These are phyloP conservation scores for Rhinichthys klamathensis DNA, from an alignment of 2,113 vertebrate species.

Conservation along the genomic window DNA sequence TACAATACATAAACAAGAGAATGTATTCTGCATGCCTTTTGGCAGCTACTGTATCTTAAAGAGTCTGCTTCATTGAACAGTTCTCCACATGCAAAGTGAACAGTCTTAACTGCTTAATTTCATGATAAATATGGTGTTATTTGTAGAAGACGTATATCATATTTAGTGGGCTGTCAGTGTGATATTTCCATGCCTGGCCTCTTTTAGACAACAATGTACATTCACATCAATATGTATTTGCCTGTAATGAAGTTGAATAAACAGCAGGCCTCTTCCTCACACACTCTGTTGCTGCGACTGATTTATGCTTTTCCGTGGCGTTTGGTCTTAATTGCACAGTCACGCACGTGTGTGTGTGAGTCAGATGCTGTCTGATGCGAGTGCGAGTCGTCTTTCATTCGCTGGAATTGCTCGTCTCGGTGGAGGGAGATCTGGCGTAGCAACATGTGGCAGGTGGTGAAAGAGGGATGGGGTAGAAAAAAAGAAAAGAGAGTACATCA, in stretches of 20 bases:
- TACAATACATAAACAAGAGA: not conserved
- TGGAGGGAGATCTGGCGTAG: slow-evolving; percentile 62
- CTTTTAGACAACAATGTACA: slow-evolving; percentile 54
- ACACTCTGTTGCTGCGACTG: slow-evolving; percentile 56
- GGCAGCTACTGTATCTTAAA: not conserved
- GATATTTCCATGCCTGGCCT: slow-evolving; percentile 49
- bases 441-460: slow-evolving; percentile 73
- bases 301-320: slow-evolving; percentile 62
- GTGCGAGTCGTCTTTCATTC: slow-evolving; percentile 48
- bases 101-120: not conserved
- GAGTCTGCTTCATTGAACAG: not conserved
- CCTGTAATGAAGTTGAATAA: slow-evolving; percentile 65
- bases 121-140: not conserved
- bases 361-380: slow-evolving; percentile 64
- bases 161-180: slow-evolving; percentile 48
- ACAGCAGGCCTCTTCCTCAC: slow-evolving; percentile 33
- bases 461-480: slow-evolving; percentile 44
- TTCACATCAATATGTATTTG: slow-evolving; percentile 67
- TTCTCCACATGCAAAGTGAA: not conserved
- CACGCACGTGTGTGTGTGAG: slow-evolving; percentile 64
- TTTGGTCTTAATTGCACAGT: slow-evolving; percentile 67
- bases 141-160: slow-evolving; percentile 33
- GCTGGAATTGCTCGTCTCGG: slow-evolving; percentile 38
- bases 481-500: slow-evolving; percentile 51
- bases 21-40: not conserved